Evolutionary conservation across 2,113 vertebrate species (phyloP), one percentile per base, ranked within the genome.

Genomic region (Pedionomus torquatus): DNA sequence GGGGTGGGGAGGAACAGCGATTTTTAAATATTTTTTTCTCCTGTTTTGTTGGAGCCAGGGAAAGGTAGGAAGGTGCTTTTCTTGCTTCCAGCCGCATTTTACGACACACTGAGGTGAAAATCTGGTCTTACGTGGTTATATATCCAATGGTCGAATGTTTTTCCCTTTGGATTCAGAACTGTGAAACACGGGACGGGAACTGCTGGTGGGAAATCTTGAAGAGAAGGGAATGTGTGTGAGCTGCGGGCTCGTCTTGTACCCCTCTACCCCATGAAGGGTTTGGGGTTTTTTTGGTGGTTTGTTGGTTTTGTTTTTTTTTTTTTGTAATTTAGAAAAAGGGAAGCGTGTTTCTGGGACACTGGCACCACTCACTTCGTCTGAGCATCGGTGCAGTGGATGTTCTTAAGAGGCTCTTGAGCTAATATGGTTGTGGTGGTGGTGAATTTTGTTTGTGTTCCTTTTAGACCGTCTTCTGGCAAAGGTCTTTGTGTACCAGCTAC

Each of bases 401-500:
- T 60, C 48, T 37, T 76, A 44, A 41, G 30, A 69, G 25, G 14
- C 13, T 61, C 43, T 58, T 68, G 23, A 43, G n/a, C 35, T 33
- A 30, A 35, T 39, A 37, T 52, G 44, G 2, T 87, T 54, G 18
- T 1, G 1, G 10, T 33, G 4, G 13, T 65, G n/a, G 17, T 55
- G n/a, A 17, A 25, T 66, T 54, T 66, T 68, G 11, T 69, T 85
- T 54, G n/a, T 69, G 83, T 90, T 87, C 25, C 11, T 48, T 90
- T 39, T 24, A 57, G 57, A 44, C 8, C 0, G 0, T 48, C 43
- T 76, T 80, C 30, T 89, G 43, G 33, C 43, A 55, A 48, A 46
- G 2, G 8, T 70, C n/a, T 52, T 21, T 11, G 19, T 35, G 48
- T n/a, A 16, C 5, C 5, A 5, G 0, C 25, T 30, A 0, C 9